These are phyloP conservation scores for Adelphocoris suturalis DNA, from an alignment of 2,888 invertebrate genomes.

Conservation along the genomic window DNA sequence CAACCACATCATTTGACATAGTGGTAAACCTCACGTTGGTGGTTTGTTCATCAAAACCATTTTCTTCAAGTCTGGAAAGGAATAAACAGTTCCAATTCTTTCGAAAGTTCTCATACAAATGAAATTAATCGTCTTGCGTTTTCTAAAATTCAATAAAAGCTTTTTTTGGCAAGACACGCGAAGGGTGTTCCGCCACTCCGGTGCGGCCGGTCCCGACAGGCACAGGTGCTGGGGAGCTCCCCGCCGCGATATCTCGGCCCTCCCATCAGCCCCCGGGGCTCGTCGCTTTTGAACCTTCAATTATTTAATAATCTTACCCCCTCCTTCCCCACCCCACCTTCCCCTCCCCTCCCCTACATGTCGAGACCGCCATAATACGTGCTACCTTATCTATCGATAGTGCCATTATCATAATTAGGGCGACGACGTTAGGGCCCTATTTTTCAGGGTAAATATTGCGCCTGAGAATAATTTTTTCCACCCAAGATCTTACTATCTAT, in stretches of 20 bases:
- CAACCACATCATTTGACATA: too few relatives aligned
- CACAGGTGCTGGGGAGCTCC: neutral
- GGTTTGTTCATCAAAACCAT: too few relatives aligned
- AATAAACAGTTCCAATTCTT: too few relatives aligned
- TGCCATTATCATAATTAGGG: constrained; percentile 56
- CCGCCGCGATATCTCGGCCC: constrained; percentile 23
- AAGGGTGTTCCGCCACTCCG: neutral
- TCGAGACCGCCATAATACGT: neutral
- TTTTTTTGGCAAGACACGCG: constrained; percentile 11
- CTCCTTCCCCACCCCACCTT: neutral
- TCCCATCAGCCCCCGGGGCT: constrained; percentile 42
- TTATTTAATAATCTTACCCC: constrained; percentile 58
- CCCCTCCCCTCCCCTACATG: neutral
- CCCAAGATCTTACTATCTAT: constrained; percentile 26
- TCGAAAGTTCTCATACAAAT: too few relatives aligned
- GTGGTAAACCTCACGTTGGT: too few relatives aligned
- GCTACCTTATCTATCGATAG: constrained; percentile 62
- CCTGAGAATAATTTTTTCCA: constrained; percentile 33
- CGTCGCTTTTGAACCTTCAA: constrained; percentile 58
- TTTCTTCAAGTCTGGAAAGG: too few relatives aligned
- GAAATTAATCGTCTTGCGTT: neutral
- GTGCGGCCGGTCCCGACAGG: neutral
- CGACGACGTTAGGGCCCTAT: constrained; percentile 6
- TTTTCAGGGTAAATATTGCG: constrained; percentile 61
- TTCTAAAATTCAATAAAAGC: neutral